Conservation (phyloP, 2,797 vertebrate species). For the Neoniphon sammara region DNA sequence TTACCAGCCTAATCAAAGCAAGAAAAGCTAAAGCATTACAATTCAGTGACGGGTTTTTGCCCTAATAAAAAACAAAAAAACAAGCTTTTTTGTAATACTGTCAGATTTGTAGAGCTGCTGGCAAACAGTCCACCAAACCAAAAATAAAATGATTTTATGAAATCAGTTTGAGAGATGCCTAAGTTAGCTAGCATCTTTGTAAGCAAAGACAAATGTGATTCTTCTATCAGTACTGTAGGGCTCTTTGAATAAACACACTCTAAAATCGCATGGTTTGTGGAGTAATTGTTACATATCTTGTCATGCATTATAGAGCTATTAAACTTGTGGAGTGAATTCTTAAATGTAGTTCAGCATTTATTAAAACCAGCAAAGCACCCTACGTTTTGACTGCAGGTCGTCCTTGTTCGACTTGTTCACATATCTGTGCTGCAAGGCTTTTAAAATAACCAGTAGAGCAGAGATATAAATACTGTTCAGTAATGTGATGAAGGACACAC, state of each 20-base stretch:
- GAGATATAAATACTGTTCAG: slow-evolving; percentile 15
- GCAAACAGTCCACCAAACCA: neutral
- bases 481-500: slow-evolving; percentile 22
- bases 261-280: neutral
- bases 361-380: neutral
- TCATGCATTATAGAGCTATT: no score
- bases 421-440: slow-evolving; percentile 6
- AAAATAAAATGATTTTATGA: neutral
- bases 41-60: neutral
- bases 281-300: neutral
- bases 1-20: neutral
- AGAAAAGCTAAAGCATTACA: neutral
- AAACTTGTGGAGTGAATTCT: neutral
- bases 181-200: neutral
- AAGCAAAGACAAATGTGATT: neutral
- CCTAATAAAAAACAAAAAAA: no score
- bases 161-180: neutral
- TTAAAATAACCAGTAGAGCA: slow-evolving; percentile 25
- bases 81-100: neutral
- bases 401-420: slow-evolving; percentile 7
- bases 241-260: neutral
- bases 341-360: neutral
- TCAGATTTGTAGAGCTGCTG: neutral
- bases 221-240: neutral
- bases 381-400: neutral